These are phyloP conservation scores for Dusona sp. DNA, from an alignment of 2,888 invertebrate genomes.

Conservation along the genomic window DNA sequence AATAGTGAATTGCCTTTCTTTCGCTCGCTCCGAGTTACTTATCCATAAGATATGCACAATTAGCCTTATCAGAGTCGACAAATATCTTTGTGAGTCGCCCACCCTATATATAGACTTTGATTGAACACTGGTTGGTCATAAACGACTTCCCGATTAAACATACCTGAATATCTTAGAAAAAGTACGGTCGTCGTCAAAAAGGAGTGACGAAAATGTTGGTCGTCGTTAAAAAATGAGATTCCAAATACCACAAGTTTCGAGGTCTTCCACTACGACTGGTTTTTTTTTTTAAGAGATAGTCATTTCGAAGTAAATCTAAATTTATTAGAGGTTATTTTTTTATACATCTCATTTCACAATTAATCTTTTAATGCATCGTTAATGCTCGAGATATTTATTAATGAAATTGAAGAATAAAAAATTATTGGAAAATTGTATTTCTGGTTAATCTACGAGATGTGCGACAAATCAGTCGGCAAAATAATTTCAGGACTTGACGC, in stretches of 20 bases:
- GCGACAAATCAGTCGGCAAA: background rate
- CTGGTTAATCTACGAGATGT: background rate
- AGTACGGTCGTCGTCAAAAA: background rate
- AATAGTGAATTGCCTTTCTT: background rate
- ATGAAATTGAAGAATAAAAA: background rate
- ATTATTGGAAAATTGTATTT: background rate
- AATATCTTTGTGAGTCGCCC: background rate
- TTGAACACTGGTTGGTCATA: constrained; percentile 4
- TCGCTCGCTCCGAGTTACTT: constrained; percentile 6
- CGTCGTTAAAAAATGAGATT: background rate
- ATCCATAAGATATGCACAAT: background rate
- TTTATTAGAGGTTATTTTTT: background rate
- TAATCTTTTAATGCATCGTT: no score
- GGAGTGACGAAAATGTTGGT: background rate
- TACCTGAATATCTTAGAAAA: background rate
- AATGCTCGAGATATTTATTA: background rate
- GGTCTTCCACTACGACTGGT: background rate
- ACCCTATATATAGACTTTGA: background rate
- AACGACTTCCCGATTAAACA: background rate
- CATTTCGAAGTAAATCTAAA: background rate
- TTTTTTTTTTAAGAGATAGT: background rate
- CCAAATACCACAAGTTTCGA: background rate
- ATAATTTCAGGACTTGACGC: background rate
- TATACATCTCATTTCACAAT: no score
- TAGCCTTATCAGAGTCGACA: background rate